These are phyloP conservation scores for Muscina levida DNA, from an alignment of 2,888 invertebrate genomes.

Conservation along the genomic window DNA sequence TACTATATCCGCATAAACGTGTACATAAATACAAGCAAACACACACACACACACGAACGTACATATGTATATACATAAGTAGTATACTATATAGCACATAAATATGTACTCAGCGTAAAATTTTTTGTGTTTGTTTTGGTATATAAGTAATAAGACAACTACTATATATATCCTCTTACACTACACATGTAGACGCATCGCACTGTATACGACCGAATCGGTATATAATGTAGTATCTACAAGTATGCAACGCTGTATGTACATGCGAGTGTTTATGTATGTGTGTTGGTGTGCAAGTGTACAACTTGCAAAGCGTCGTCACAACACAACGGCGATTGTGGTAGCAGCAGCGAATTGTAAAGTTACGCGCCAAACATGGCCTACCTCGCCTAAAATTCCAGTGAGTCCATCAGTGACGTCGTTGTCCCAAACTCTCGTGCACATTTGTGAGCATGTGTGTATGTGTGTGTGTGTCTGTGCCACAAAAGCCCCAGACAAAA, in stretches of 20 bases:
- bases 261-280: not conserved
- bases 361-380: constrained; percentile 76
- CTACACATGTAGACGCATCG: too few species aligned
- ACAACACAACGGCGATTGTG: constrained; percentile 1
- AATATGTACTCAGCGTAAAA: not conserved
- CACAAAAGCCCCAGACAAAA: constrained; percentile 59
- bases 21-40: constrained; percentile 11
- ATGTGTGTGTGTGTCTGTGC: constrained; percentile 50
- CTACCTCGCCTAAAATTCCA: constrained; percentile 76
- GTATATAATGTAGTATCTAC: not conserved
- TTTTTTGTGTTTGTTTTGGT: too few species aligned
- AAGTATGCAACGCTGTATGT: not conserved
- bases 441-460: constrained; percentile 26
- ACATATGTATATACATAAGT: constrained; percentile 1
- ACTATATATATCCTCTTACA: too few species aligned
- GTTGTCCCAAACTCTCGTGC: constrained; percentile 1
- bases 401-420: constrained; percentile 73
- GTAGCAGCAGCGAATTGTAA: constrained; percentile 57
- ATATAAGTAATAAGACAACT: too few species aligned
- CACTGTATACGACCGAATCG: not conserved
- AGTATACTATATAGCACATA: constrained; percentile 3
- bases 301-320: not conserved
- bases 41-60: not conserved
- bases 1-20: constrained; percentile 2
- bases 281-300: too few species aligned